Conservation (phyloP, 2,888 invertebrate genomes). For the Chironomus tentans region DNA sequence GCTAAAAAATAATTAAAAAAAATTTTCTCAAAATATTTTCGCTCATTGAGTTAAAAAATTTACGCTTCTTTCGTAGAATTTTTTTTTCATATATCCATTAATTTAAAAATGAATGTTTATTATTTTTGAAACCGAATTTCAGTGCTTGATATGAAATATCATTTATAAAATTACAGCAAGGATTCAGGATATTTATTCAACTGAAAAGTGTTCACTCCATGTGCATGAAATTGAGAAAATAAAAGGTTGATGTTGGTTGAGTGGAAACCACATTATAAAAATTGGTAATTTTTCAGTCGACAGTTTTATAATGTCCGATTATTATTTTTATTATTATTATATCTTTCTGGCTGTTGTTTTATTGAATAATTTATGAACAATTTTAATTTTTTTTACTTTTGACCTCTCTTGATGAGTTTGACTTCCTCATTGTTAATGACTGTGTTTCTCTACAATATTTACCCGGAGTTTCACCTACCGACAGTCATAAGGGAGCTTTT, state of each 20-base stretch:
- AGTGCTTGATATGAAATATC: no score
- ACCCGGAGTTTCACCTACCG: neutral
- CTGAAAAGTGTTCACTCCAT: neutral
- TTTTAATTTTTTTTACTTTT: neutral
- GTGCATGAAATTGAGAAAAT: neutral
- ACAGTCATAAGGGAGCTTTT: neutral
- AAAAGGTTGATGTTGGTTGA: constrained; percentile 4
- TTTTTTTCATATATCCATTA: no score
- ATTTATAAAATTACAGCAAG: no score
- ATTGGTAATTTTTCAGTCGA: constrained; percentile 13
- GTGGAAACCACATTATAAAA: neutral
- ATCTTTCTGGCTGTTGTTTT: neutral
- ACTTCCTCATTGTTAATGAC: neutral
- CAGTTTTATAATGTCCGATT: neutral
- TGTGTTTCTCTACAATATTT: neutral
- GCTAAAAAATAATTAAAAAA: no score
- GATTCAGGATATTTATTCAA: neutral
- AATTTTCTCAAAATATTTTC: no score
- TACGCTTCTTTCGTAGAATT: no score
- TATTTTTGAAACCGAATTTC: no score
- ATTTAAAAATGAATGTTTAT: no score
- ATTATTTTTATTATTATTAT: neutral
- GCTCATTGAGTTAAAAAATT: no score
- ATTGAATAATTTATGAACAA: neutral
- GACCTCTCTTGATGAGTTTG: neutral